Evolutionary conservation across 1,140 invertebrate species (phyloP).

Genomic region (Drosophila baimaii): DNA sequence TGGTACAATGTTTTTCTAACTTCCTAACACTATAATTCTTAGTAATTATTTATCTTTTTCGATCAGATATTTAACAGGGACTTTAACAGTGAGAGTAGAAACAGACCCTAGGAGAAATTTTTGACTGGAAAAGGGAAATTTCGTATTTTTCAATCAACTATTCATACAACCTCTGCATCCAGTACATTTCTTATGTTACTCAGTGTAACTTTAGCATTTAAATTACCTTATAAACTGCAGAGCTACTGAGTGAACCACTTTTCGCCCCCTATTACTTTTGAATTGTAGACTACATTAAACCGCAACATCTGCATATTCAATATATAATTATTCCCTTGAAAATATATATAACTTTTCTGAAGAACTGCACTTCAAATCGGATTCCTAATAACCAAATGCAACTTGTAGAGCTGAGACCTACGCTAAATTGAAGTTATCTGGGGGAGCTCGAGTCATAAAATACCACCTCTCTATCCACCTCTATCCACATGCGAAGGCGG

Average conservation of each 20-base stretch:
- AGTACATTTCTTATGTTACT: neutral
- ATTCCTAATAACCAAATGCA: neutral
- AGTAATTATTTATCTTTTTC: too few relatives aligned
- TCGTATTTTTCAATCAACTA: too few relatives aligned
- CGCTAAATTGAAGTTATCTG: neutral
- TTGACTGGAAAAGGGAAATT: too few relatives aligned
- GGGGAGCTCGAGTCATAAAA: neutral
- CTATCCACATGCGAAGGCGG: constrained; percentile 34
- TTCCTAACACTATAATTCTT: too few relatives aligned
- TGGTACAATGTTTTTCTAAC: too few relatives aligned
- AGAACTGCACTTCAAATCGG: neutral
- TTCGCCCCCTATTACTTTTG: neutral
- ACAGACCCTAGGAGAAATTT: too few relatives aligned
- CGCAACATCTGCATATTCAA: neutral
- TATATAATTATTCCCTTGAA: too few relatives aligned
- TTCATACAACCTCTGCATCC: neutral
- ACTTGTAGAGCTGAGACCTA: neutral
- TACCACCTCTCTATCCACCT: neutral
- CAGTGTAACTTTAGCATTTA: neutral
- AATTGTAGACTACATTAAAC: neutral
- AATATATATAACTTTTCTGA: neutral
- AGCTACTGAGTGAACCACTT: neutral
- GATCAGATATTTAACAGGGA: too few relatives aligned
- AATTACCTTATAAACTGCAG: neutral
- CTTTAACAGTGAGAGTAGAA: too few relatives aligned